Evolutionary conservation across 2,888 invertebrate genomes (phyloP).

Genomic region (Lordiphosa fenestrarum): DNA sequence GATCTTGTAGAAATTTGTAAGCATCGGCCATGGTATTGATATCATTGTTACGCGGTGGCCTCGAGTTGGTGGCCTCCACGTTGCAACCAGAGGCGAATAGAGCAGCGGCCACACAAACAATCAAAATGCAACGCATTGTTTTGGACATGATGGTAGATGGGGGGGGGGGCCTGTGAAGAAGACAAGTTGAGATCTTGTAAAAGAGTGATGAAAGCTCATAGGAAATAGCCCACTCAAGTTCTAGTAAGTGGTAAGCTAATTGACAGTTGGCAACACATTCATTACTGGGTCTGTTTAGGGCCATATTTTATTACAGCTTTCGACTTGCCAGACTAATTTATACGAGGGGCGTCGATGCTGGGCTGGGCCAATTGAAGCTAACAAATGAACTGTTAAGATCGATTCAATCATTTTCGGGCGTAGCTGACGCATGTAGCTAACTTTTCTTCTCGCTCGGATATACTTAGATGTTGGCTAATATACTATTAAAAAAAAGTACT

Average conservation of each 20-base stretch:
- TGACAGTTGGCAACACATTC: constrained; percentile 9
- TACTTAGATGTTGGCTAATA: background rate
- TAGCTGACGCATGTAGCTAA: constrained; percentile 21
- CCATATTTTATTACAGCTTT: constrained; percentile 33
- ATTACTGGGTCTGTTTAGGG: constrained; percentile 30
- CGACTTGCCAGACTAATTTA: constrained; percentile 41
- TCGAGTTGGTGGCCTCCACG: constrained; percentile 72
- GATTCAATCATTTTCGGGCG: constrained; percentile 25
- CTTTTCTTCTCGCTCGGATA: constrained; percentile 9
- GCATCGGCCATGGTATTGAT: constrained; percentile 85
- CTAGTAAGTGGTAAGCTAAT: background rate
- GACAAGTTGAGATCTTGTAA: background rate
- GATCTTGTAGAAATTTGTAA: constrained; percentile 84
- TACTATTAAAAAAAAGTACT: constrained; percentile 12
- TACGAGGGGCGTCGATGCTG: constrained; percentile 8
- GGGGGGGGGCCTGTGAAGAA: background rate
- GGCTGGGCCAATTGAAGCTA: constrained; percentile 24
- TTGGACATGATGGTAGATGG: constrained; percentile 40
- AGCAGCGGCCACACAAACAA: constrained; percentile 54
- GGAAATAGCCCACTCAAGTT: no score
- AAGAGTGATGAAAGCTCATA: background rate
- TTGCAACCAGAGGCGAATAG: constrained; percentile 61
- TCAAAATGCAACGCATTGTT: constrained; percentile 58
- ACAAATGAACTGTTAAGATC: constrained; percentile 20
- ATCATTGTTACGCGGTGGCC: constrained; percentile 80